Percentiles rank a stretch among this genome's conserved stretches.
Evolutionary conservation across 30 jellyfish, hydroid and myxozoan species (phyloP).

Genomic region (Aurelia sp.): DNA sequence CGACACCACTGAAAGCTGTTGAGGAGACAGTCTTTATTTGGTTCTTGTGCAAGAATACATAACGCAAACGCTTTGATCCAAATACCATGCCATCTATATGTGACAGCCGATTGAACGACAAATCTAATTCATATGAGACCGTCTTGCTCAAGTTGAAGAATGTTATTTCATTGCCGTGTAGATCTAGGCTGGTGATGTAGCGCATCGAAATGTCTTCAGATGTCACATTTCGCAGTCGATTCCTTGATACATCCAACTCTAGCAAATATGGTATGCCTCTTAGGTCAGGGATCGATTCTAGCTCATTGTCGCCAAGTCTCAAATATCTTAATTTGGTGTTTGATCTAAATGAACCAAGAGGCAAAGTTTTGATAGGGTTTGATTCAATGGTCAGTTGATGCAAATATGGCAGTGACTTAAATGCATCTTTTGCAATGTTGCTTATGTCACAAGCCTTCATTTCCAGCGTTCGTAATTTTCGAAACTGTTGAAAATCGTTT

Average conservation of each 20-base stretch:
- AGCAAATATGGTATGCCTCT: background rate
- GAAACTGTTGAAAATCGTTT: no score
- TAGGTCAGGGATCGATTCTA: constrained; percentile 1
- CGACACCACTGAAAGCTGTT: constrained; percentile 31
- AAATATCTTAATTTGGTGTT: background rate
- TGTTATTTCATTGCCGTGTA: background rate
- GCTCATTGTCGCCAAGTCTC: constrained; percentile 1
- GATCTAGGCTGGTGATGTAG: background rate
- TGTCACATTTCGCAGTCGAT: background rate
- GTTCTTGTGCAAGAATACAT: constrained; percentile 6
- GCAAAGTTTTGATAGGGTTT: background rate
- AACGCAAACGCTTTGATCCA: no score
- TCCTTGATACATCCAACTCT: background rate
- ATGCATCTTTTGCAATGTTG: constrained; percentile 6
- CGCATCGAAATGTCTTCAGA: background rate
- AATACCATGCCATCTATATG: no score
- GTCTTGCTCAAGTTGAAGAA: constrained; percentile 11
- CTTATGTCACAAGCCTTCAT: background rate
- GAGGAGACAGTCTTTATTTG: constrained; percentile 12
- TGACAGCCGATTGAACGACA: constrained; percentile 20
- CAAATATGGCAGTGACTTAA: background rate
- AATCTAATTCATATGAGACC: background rate
- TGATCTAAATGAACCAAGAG: background rate
- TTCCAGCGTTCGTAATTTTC: no score
- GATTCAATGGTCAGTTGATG: background rate